Base-by-base conservation (phyloP, 1,140 invertebrate genomes). In the Radopholus similis region DNA sequence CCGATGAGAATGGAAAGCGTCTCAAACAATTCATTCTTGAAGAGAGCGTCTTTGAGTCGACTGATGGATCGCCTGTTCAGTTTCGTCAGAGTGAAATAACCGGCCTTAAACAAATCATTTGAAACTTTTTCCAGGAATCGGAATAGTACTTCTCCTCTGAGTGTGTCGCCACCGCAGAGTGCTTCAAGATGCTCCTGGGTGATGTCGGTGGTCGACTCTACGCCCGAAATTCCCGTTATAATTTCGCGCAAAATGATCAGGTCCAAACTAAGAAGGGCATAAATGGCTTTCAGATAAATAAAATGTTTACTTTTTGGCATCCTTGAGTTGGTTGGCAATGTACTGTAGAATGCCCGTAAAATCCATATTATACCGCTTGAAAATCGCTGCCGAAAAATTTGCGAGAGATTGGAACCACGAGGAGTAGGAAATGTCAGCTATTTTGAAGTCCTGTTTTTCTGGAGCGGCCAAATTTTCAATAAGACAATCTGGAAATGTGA, bases 151-250 rank as follows among this genome's bases (percentile, higher is more conserved):
- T 98, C 95, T 75, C 90, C 90, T 82, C 91, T 89, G 2, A 99
- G 85, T 35, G 96, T 84, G 85, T 98, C 95, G 11, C 96, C 96
- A 30, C 96, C 95, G 65, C 90, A 88, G 89, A 97, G 90, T 0
- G 94, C 93, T 80, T 95, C 91, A 47, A 98, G 82, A 84, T 98
- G 95, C 81, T 97, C 93, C 38, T 89, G 86, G 0, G 95, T 99
- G 86, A 97, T 90, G 40, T 54, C 64, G 83, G 97, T 93, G 6
- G 90, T 89, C 4, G 93, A 90, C 86, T 98, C 95, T 68, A 98
- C 93, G 1, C 95, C 95, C 13, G 93, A 91, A 94, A 99, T 97
- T 87, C 97, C 98, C 84, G 96, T 92, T 60, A 99, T 91, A 73
- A 99, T 91, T 85, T 99, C 96, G 84, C 96, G 93, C 49, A 99